A percentile compares a stretch with the other conserved stretches of the same genome.
phyloP scores from a whole-genome alignment of 2,113 vertebrate genomes.

The Sander lucioperca region DNA sequence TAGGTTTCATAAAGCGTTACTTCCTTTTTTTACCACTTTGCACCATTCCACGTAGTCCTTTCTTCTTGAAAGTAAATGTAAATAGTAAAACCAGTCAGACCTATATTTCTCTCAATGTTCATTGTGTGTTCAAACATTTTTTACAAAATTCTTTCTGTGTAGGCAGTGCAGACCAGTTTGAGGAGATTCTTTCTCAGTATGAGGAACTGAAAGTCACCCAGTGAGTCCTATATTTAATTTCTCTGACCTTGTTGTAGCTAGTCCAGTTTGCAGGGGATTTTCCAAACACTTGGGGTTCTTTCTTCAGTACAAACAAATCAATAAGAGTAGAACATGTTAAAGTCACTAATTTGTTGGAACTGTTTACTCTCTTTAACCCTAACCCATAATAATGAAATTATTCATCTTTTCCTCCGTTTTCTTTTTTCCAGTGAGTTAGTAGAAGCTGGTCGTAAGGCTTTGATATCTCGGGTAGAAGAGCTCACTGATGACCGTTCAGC shows the following conservation, averaged over 20 bases:
- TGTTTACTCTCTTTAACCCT: not conserved
- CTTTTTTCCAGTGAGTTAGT: conserved; percentile 72
- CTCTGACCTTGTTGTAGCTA: not conserved
- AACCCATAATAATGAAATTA: too few relatives aligned
- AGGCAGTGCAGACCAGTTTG: conserved; percentile 82
- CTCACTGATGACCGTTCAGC: conserved; percentile 84
- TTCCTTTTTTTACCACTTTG: conserved; percentile 24
- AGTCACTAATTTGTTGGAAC: not conserved
- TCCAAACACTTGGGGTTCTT: conserved; percentile 3
- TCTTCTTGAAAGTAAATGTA: not conserved
- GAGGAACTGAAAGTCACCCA: conserved; percentile 86
- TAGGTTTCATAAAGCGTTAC: conserved; percentile 5
- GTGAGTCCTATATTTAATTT: conserved; percentile 74
- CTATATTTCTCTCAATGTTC: not conserved
- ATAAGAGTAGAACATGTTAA: not conserved
- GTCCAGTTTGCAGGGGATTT: conserved; percentile 1
- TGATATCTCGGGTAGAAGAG: conserved; percentile 84
- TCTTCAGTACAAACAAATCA: not conserved
- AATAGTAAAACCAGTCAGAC: not conserved
- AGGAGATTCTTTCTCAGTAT: conserved; percentile 82
- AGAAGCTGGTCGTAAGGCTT: conserved; percentile 82
- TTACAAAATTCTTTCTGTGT: conserved; percentile 17
- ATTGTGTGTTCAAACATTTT: not conserved
- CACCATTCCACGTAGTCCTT: not conserved
- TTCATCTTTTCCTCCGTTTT: not conserved